Evolutionary conservation across 2,888 invertebrate genomes (phyloP).

Genomic region (Rugalucina vietnamica): DNA sequence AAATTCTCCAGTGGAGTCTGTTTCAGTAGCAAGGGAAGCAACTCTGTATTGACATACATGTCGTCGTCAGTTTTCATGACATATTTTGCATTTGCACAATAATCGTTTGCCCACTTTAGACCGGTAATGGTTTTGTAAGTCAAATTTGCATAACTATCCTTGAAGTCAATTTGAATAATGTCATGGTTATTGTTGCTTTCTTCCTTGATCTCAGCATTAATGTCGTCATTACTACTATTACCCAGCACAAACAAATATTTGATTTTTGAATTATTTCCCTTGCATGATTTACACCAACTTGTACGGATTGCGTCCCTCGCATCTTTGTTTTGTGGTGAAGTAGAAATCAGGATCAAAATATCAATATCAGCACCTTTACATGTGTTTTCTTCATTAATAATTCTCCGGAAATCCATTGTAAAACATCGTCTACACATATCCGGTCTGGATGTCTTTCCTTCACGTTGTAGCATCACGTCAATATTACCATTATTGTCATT

Average conservation of each 20-base stretch:
- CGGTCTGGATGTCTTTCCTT: slow-evolving; percentile 35
- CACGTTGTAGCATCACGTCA: neutral
- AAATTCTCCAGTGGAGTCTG: slow-evolving; percentile 63
- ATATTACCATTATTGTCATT: neutral
- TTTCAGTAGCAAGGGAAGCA: slow-evolving; percentile 66
- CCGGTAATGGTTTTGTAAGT: slow-evolving; percentile 74
- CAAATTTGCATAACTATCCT: slow-evolving; percentile 73
- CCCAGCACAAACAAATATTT: slow-evolving; percentile 69
- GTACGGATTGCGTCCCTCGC: slow-evolving; percentile 64
- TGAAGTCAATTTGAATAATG: slow-evolving; percentile 68
- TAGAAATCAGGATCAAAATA: slow-evolving; percentile 66
- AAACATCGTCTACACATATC: slow-evolving; percentile 66
- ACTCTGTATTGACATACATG: slow-evolving; percentile 71
- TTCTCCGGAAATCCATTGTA: slow-evolving; percentile 54
- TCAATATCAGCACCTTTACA: slow-evolving; percentile 57
- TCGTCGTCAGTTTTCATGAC: slow-evolving; percentile 81
- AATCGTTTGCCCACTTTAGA: slow-evolving; percentile 64
- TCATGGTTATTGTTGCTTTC: slow-evolving; percentile 66
- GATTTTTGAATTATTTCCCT: slow-evolving; percentile 27
- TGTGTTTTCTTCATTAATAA: slow-evolving; percentile 51
- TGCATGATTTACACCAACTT: slow-evolving; percentile 71
- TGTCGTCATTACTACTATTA: slow-evolving; percentile 4
- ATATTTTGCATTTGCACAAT: slow-evolving; percentile 66
- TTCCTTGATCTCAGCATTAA: slow-evolving; percentile 34
- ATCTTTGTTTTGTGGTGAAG: slow-evolving; percentile 51